Evolutionary conservation across 2,113 vertebrate genomes (phyloP).

Genomic region (Castor canadensis): DNA sequence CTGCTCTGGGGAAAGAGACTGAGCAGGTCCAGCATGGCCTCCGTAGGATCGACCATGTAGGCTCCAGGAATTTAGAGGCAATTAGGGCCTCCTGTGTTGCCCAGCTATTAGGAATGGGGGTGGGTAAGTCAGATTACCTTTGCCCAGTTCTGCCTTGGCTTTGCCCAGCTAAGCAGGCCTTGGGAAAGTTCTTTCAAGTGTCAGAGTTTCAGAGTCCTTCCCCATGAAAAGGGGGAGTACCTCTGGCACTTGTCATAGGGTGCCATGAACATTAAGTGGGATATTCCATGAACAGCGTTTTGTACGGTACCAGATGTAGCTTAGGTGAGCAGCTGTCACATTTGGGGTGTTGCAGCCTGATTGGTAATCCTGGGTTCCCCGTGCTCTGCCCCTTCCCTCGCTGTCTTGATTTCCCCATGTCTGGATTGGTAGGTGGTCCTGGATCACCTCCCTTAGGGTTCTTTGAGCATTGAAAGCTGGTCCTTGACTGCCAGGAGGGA

Average conservation of each 20-base stretch:
- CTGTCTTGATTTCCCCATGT: neutral
- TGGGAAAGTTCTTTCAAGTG: neutral
- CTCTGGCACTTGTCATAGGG: neutral
- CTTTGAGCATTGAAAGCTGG: neutral
- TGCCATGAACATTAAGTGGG: fast-evolving
- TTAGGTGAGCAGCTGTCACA: neutral
- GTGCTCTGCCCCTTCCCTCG: neutral
- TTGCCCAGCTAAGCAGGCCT: neutral
- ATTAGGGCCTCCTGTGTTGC: fast-evolving
- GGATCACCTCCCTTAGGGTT: neutral
- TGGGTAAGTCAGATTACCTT: neutral
- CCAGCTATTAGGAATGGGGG: neutral
- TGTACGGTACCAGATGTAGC: neutral
- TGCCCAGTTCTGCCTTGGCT: neutral
- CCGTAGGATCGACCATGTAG: fast-evolving
- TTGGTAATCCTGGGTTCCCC: no score
- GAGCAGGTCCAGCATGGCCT: neutral
- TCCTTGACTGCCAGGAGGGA: neutral
- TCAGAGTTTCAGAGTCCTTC: neutral
- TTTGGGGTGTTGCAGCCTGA: fast-evolving
- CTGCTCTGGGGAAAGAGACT: neutral
- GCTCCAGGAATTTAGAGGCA: neutral
- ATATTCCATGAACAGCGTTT: fast-evolving
- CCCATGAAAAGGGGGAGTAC: fast-evolving
- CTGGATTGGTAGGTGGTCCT: neutral